phyloP scores from a whole-genome alignment of 2,888 invertebrate genomes.

The Iselma pallidipennis region DNA sequence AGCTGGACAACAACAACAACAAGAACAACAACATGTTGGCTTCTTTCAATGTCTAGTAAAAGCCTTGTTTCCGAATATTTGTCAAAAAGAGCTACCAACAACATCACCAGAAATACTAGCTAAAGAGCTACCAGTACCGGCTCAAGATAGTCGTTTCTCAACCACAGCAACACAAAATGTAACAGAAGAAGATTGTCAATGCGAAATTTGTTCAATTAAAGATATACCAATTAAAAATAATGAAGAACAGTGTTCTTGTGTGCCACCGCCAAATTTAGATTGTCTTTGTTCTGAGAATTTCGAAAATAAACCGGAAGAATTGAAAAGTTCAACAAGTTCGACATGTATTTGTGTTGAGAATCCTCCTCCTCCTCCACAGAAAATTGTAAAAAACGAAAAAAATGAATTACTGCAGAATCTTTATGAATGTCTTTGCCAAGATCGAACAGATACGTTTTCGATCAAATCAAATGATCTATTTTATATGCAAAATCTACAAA shows the following conservation, averaged over 20 bases:
- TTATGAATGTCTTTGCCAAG: background rate
- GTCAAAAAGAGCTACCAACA: background rate
- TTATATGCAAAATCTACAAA: slow-evolving; percentile 57
- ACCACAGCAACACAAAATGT: background rate
- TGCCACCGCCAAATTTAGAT: background rate
- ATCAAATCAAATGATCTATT: slow-evolving; percentile 51
- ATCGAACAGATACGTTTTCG: slow-evolving; percentile 11
- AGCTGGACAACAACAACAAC: too few species aligned
- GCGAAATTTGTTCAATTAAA: too few species aligned
- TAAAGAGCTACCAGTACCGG: background rate
- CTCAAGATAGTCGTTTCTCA: too few species aligned
- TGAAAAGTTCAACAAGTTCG: too few species aligned
- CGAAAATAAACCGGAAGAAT: background rate
- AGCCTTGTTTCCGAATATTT: background rate
- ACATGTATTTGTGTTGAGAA: too few species aligned
- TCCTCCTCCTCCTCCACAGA: too few species aligned
- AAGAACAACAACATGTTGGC: background rate
- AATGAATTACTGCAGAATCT: too few species aligned
- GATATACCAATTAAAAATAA: too few species aligned
- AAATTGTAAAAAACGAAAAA: too few species aligned
- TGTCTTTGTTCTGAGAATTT: background rate
- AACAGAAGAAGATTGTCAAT: too few species aligned
- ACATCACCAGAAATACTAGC: too few species aligned
- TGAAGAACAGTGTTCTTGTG: too few species aligned
- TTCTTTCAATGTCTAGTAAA: background rate